phyloP scores from a whole-genome alignment of 2,888 invertebrate species.

The Copidosoma aretas region DNA sequence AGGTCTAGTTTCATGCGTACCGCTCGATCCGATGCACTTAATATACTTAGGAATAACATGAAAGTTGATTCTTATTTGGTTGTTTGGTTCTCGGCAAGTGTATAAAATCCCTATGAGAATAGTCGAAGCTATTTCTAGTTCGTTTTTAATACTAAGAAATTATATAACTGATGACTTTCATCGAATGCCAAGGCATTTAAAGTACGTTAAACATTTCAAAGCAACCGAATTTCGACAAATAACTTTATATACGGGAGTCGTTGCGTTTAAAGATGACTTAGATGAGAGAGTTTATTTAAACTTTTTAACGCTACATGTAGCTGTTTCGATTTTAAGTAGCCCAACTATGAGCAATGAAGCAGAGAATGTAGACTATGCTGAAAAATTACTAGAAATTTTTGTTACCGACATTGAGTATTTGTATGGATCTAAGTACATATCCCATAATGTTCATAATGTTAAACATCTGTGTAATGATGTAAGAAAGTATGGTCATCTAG shows the following conservation, averaged over 20 bases:
- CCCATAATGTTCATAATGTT: neutral
- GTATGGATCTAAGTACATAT: conserved; percentile 3
- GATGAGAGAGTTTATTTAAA: neutral
- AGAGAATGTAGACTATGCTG: neutral
- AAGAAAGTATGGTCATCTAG: neutral
- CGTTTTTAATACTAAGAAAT: neutral
- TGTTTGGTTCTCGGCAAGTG: too few species aligned
- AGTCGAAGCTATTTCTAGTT: too few species aligned
- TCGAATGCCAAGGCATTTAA: neutral
- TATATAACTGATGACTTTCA: neutral
- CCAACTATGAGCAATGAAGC: neutral
- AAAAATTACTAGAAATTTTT: neutral
- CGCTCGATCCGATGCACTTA: conserved; percentile 42
- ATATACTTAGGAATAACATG: conserved; percentile 33
- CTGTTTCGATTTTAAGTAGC: neutral
- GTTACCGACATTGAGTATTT: neutral
- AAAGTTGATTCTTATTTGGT: too few species aligned
- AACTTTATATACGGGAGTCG: neutral
- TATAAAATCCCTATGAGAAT: too few species aligned
- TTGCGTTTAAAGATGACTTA: neutral
- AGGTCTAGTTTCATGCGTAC: conserved; percentile 35
- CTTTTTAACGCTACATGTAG: neutral
- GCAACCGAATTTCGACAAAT: neutral
- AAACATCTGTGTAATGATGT: neutral
- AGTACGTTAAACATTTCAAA: neutral